Evolutionary conservation across 2,797 vertebrate species (phyloP), one percentile per base, ranked within the genome.

Genomic region (Hemibagrus guttatus): DNA sequence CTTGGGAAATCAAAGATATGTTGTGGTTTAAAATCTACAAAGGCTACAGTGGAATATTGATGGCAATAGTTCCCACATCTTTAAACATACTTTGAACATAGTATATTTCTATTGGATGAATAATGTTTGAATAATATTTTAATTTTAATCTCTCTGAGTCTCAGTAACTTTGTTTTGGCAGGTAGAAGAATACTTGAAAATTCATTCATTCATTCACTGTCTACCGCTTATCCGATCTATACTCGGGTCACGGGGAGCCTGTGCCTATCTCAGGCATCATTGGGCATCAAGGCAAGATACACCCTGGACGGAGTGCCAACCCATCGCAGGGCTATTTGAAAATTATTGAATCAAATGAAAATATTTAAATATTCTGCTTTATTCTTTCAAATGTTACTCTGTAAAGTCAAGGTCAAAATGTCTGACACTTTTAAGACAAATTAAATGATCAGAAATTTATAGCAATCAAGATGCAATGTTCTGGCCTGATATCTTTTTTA

Each of bases 1-100:
- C 84, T 31, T 56, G 82, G 84, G 87, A 88, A 88, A 89, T 87
- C 84, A 89, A 56, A 81, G 69, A 69, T 75, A 66, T 64, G 76
- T 54, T 52, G 63, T 13, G 63, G 56, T 49, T 76, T 85, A 78
- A 87, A 87, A 56, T 76, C 31, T 81, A 88, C 79, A 61, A 74
- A 75, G 2, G 46, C 58, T 80, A 86, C 82, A 58, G 84, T 59
- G 58, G 35, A 61, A 68, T 74, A 58, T 26, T 5, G 31, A 59
- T 39, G n/a, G 13, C 59, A 84, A 59, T 71, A 52, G 35, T n/a
- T 87, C n/a, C 23, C n/a, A 75, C 80, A 75, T 81, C 23, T 12
- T 86, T 74, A 35, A 81, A 35, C 54, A 56, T 42, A 56, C 59
- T 14, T 17, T 17, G 13, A 63, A 46, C 31, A 80, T 1, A 4